phyloP scores from a whole-genome alignment of 2,888 invertebrate species.

The Elegia similella region DNA sequence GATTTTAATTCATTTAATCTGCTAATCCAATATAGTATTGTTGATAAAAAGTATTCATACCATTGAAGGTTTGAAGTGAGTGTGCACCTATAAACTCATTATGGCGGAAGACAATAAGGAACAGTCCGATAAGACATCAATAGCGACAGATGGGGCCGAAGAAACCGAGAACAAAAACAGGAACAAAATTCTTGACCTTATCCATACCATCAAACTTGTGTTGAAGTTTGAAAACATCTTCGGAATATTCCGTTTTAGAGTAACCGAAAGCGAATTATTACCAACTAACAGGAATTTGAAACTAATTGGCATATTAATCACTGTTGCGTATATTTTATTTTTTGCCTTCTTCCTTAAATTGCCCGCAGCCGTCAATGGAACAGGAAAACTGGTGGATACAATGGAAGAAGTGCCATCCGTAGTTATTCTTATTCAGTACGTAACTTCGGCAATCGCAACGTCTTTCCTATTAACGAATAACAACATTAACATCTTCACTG shows the following conservation, averaged over 20 bases:
- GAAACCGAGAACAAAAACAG: constrained; percentile 19
- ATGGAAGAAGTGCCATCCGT: constrained; percentile 38
- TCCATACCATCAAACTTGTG: constrained; percentile 36
- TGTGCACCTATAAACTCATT: background rate
- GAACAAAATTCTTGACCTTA: constrained; percentile 28
- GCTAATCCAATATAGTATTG: constrained; percentile 11
- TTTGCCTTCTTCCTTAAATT: constrained; percentile 28
- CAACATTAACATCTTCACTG: constrained; percentile 38
- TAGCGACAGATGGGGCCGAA: constrained; percentile 12
- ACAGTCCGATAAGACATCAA: constrained; percentile 16
- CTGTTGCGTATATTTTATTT: constrained; percentile 26
- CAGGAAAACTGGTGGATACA: constrained; percentile 28
- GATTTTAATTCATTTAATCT: constrained; percentile 20
- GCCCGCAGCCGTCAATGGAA: constrained; percentile 23
- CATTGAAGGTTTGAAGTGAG: background rate
- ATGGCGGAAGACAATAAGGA: constrained; percentile 11
- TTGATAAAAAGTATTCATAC: constrained; percentile 2
- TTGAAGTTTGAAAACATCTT: constrained; percentile 39
- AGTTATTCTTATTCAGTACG: constrained; percentile 41
- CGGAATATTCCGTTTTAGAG: constrained; percentile 48
- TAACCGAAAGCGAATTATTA: constrained; percentile 32
- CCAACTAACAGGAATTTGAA: constrained; percentile 39
- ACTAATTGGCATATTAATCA: constrained; percentile 29
- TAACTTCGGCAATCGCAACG: constrained; percentile 34
- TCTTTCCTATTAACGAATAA: constrained; percentile 36